Percentiles rank a stretch among this genome's conserved stretches.
Evolutionary conservation across 92 coral and sea anemone genomes (phyloP).

Genomic region (Scolanthus callimorphus): DNA sequence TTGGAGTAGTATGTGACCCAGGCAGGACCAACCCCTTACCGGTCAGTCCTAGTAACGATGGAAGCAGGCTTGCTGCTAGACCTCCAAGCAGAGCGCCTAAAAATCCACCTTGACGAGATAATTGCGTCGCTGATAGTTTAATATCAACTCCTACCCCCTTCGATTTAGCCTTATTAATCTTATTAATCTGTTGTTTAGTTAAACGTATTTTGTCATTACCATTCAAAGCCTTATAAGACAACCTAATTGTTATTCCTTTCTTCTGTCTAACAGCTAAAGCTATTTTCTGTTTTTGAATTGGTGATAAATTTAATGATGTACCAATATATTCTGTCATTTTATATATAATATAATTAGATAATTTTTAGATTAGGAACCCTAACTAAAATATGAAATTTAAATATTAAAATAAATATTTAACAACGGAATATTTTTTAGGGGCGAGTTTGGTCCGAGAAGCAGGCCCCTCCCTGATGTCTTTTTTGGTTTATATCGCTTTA

Average conservation of each 20-base stretch:
- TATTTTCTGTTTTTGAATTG: not conserved
- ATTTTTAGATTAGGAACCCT: not conserved
- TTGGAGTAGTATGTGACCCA: not conserved
- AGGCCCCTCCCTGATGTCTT: not conserved
- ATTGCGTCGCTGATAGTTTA: conserved; percentile 10
- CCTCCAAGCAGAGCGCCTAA: conserved; percentile 8
- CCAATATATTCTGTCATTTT: not conserved
- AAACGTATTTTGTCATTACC: conserved; percentile 14
- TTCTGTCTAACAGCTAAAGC: not conserved
- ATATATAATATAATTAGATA: not conserved
- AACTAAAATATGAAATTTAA: too few relatives aligned
- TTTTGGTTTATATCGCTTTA: not conserved
- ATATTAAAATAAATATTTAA: too few relatives aligned
- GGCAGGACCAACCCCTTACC: conserved; percentile 5
- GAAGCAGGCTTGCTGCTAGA: conserved; percentile 10
- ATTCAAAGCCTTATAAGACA: not conserved
- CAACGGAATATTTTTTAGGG: not conserved
- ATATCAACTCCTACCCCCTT: conserved; percentile 7
- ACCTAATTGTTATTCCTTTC: not conserved
- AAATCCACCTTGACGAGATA: not conserved
- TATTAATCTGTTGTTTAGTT: conserved; percentile 11
- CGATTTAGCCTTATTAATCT: conserved; percentile 8
- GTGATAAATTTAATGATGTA: not conserved
- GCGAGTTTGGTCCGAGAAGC: not conserved
- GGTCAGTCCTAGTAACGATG: not conserved